Percentiles rank a stretch among this genome's conserved stretches.
Evolutionary conservation across 2,888 invertebrate species (phyloP).

Genomic region (Dascillus cervinus): DNA sequence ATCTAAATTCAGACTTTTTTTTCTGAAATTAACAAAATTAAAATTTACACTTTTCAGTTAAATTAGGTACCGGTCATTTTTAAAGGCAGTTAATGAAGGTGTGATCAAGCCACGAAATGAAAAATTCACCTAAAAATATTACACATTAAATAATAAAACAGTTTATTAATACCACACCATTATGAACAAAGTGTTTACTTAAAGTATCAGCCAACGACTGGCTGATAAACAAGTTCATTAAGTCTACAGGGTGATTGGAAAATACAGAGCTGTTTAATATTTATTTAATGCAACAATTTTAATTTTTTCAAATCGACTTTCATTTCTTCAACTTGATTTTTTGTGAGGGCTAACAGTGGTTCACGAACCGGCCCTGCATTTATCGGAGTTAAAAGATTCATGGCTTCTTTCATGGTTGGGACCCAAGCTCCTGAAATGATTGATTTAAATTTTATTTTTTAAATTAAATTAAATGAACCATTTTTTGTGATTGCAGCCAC

Average conservation of each 20-base stretch:
- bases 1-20: slow-evolving; percentile 26
- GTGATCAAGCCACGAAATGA: slow-evolving; percentile 58
- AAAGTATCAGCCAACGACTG: background rate
- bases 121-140: slow-evolving; percentile 45
- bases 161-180: too few relatives aligned
- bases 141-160: too few relatives aligned
- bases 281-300: background rate
- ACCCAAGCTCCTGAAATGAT: slow-evolving; percentile 56
- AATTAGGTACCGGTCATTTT: slow-evolving; percentile 49
- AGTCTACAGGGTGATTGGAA: too few relatives aligned
- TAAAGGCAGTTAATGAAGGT: slow-evolving; percentile 64
- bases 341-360: slow-evolving; percentile 47
- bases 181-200: slow-evolving; percentile 1
- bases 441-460: background rate
- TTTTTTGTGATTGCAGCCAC: slow-evolving; percentile 31
- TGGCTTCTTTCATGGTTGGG: slow-evolving; percentile 61
- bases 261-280: too few relatives aligned
- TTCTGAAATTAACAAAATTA: slow-evolving; percentile 13
- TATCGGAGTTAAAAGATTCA: slow-evolving; percentile 53
- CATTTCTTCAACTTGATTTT: slow-evolving; percentile 27
- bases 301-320: slow-evolving; percentile 31
- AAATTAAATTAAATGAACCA: slow-evolving; percentile 6
- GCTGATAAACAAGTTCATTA: background rate
- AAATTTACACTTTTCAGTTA: too few relatives aligned
- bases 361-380: slow-evolving; percentile 55